A percentile compares a stretch with the other conserved stretches of the same genome.
phyloP scores from a whole-genome alignment of 2,113 vertebrate genomes.

The Misgurnus mizolepis region DNA sequence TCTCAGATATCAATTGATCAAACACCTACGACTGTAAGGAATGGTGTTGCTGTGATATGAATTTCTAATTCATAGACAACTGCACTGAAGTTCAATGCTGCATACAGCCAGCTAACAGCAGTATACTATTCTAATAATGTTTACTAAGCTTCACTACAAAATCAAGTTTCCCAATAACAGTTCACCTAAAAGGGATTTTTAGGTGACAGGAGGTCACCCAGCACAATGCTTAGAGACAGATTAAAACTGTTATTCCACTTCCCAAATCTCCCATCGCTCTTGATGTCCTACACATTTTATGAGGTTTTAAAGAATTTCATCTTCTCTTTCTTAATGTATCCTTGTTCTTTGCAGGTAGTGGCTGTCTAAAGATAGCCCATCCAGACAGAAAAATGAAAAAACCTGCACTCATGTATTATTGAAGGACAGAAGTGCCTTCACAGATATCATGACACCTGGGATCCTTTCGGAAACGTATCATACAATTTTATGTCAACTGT shows the following conservation, averaged over 20 bases:
- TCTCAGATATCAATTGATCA: not conserved
- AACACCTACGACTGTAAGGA: not conserved
- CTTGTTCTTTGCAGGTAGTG: slow-evolving; percentile 13
- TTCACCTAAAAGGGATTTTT: slow-evolving; percentile 4
- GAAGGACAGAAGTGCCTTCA: slow-evolving; percentile 25
- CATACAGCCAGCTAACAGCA: not conserved
- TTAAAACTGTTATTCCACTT: not conserved
- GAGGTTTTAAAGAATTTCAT: not conserved
- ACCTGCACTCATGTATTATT: slow-evolving; percentile 8
- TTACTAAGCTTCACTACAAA: not conserved
- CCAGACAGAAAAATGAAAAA: not conserved
- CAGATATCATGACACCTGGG: slow-evolving; percentile 42
- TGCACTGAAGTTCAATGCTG: not conserved
- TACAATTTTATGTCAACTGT: slow-evolving; percentile 15
- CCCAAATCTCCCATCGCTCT: not conserved
- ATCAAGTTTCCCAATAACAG: not conserved
- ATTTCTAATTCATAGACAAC: not conserved
- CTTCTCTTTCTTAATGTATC: not conserved
- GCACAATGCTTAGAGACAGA: not conserved
- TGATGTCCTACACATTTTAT: slow-evolving; percentile 8
- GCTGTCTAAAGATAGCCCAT: slow-evolving; percentile 17
- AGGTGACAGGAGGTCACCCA: not conserved
- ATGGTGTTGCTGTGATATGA: not conserved
- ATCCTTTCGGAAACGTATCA: slow-evolving; percentile 32
- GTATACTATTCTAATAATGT: not conserved